Percentiles rank a stretch among this genome's conserved stretches.
phyloP scores from a whole-genome alignment of 1,140 invertebrate genomes.

The Pogonomyrmex barbatus region DNA sequence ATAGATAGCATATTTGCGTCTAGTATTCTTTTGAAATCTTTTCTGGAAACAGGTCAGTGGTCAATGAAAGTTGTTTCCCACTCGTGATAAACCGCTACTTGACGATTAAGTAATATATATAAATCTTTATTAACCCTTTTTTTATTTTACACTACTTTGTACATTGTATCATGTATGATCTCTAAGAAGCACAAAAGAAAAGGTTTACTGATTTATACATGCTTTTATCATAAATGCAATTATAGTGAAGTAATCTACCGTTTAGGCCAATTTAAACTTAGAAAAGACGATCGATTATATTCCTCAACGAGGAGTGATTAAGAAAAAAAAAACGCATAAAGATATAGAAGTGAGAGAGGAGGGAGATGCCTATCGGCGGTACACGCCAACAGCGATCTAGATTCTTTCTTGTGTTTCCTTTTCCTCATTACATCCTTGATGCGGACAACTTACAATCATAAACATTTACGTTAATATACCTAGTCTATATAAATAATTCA shows the following conservation, averaged over 20 bases:
- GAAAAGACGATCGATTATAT: conserved; percentile 57
- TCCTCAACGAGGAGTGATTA: conserved; percentile 55
- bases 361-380: conserved; percentile 68
- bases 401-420: conserved; percentile 53
- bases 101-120: conserved; percentile 80
- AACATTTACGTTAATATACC: conserved; percentile 31
- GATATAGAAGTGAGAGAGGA: conserved; percentile 71
- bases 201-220: conserved; percentile 85
- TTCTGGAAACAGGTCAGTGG: conserved; percentile 60
- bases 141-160: conserved; percentile 86
- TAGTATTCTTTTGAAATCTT: neutral
- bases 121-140: conserved; percentile 84
- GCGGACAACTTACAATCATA: conserved; percentile 40
- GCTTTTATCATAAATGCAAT: conserved; percentile 82
- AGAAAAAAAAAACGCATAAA: conserved; percentile 52
- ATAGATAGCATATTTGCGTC: neutral
- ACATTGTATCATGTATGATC: conserved; percentile 85
- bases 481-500: neutral
- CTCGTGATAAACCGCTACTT: conserved; percentile 81
- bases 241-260: conserved; percentile 79
- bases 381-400: conserved; percentile 59
- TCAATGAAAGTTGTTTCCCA: conserved; percentile 61
- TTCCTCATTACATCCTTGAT: conserved; percentile 46
- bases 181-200: conserved; percentile 86
- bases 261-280: conserved; percentile 71